Percentiles rank a stretch among this genome's conserved stretches.
These are phyloP conservation scores for Aphelinus atriplicis DNA, from an alignment of 1,140 invertebrate species.

Conservation along the genomic window DNA sequence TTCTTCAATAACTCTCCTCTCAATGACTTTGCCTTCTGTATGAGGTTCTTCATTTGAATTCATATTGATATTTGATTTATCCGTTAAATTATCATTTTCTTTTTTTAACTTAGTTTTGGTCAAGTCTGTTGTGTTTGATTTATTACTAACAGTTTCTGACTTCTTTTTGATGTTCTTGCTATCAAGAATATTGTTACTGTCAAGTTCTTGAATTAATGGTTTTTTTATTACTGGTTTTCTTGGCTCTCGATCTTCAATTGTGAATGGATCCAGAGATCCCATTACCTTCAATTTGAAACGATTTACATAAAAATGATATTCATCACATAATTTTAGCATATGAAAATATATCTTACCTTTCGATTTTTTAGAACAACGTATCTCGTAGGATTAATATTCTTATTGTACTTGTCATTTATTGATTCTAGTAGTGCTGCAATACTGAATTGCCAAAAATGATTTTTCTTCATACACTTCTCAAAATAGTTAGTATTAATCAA, in stretches of 20 bases:
- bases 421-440: slow-evolving; percentile 54
- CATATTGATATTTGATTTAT: slow-evolving; percentile 29
- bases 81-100: slow-evolving; percentile 30
- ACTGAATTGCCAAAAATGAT: slow-evolving; percentile 58
- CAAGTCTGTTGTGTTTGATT: slow-evolving; percentile 48
- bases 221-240: slow-evolving; percentile 58
- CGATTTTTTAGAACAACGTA: slow-evolving; percentile 71
- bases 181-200: neutral
- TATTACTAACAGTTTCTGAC: neutral
- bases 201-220: slow-evolving; percentile 70
- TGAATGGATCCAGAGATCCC: slow-evolving; percentile 78
- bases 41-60: slow-evolving; percentile 13
- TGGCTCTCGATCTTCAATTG: slow-evolving; percentile 74
- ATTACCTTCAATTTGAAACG: slow-evolving; percentile 60
- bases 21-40: neutral
- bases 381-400: slow-evolving; percentile 54
- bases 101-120: slow-evolving; percentile 32
- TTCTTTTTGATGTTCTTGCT: neutral
- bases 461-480: slow-evolving; percentile 54
- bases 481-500: slow-evolving; percentile 58
- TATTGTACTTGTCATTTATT: slow-evolving; percentile 55
- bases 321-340: too few relatives aligned
- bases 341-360: slow-evolving; percentile 55
- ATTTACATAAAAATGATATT: too few relatives aligned
- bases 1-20: neutral